Base-by-base conservation (phyloP, 1,140 invertebrate species). In the Monomorium pharaonis region DNA sequence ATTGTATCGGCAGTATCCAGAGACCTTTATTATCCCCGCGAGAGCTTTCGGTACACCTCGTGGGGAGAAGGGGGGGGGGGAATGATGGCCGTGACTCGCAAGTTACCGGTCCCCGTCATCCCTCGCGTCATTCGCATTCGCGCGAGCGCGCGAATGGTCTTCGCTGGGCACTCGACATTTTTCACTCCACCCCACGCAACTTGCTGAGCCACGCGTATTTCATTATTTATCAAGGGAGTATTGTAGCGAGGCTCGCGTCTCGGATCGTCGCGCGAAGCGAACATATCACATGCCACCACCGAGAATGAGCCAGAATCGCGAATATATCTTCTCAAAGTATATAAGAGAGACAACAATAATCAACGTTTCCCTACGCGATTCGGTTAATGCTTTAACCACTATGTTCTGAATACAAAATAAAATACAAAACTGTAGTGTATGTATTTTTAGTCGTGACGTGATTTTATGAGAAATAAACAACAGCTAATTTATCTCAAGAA, bases 31-130 rank as follows among this genome's bases (percentile, higher is more conserved):
- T 83, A 83, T 51, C 54, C 67, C 78, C 78, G 78, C 67, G 78
- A 83, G 78, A 58, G 78, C 67, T 72, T 83, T 83, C 37, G 67
- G 67, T 30, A 21, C 14, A 83, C 24, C 54, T 81, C 65, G 33
- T 24, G 33, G 51, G 37, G 24, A 42, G 21, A 83, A 83, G 33
- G 33, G 33, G 33, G 33, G 33, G 51, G 37, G 24, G 27, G 21
- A 83, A 83, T 83, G 78, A 83, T 83, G 78, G 78, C 54, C 78
- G 67, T 83, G 78, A 83, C 78, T 83, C 51, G 78, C 67, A 83
- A 83, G 67, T 83, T 83, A 58, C 78, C 30, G 33, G 56, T 44
- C 54, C 51, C 67, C 51, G 37, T 74, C 67, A 58, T 74, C 78
- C 67, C 67, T 21, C 67, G 51, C 37, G 67, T 54, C 67, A 74